Base-by-base conservation (phyloP, 1,140 invertebrate species). In the Scaptomyza pallida region DNA sequence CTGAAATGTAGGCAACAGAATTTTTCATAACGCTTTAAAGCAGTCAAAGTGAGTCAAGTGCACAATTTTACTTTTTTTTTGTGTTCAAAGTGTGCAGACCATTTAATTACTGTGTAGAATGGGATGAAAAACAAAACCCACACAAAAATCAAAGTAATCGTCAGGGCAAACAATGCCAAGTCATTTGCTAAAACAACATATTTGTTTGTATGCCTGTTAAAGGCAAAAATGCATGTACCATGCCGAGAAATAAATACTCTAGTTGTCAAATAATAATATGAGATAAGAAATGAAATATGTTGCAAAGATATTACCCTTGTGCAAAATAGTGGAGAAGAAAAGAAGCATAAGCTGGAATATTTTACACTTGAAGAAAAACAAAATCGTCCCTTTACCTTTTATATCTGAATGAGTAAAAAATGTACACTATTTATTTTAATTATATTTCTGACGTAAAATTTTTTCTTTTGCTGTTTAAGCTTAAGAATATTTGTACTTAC, bases 11-110 rank as follows among this genome's bases (percentile, higher is more conserved):
- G 69, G 73, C 73, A 75, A 72, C 69, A 67, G 5, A 8, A 2
- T 37, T 23, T 55, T 64, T n/a, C 17, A 12, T 15, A 16, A 30
- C 35, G 63, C 68, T 83, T 79, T 76, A 80, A 85, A 78, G 71
- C 79, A 75, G 80, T 80, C 76, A 63, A 86, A 73, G 47, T 30
- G 56, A 85, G 62, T 76, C 57, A 62, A 79, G 61, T 55, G 62
- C 57, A 59, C 70, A 48, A 71, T 65, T 52, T 43, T 59, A 26
- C 57, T 77, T 80, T 71, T 30, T 26, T 5, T 4, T 26, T 5
- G 23, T 21, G 21, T 21, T 26, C n/a, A n/a, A n/a, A n/a, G 5
- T 26, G 23, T 2, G 23, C 6, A 73, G 52, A 63, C 26, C 52
- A 40, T 63, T 64, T 86, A 85, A 86, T 86, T 85, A 77, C 59